Evolutionary conservation across 1,140 invertebrate genomes (phyloP).

Genomic region (Drosophila obscura): DNA sequence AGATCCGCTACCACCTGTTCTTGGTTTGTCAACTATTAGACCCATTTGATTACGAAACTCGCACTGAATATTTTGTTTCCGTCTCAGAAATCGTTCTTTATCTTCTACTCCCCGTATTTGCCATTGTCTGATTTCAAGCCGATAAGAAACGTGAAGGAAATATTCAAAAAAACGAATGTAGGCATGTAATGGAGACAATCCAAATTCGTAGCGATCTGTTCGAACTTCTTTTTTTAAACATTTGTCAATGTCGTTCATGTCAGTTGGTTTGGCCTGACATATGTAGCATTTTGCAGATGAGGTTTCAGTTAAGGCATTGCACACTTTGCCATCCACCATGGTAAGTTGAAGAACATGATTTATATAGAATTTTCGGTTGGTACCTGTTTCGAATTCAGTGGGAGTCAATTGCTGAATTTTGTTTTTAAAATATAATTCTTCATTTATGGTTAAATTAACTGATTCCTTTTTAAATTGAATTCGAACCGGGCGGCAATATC

Average conservation of each 20-base stretch:
- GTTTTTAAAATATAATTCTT: constrained; percentile 23
- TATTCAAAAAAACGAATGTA: constrained; percentile 38
- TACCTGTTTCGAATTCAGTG: constrained; percentile 6
- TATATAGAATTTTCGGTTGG: constrained; percentile 1
- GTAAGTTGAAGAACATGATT: constrained; percentile 18
- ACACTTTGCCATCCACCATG: constrained; percentile 17
- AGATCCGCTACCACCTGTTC: constrained; percentile 3
- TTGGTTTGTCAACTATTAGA: neutral
- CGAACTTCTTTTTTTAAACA: too few relatives aligned
- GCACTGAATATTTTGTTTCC: constrained; percentile 22
- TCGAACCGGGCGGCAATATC: constrained; percentile 15
- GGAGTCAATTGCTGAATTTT: constrained; percentile 23
- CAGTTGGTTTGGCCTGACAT: too few relatives aligned
- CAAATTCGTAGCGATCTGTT: too few relatives aligned
- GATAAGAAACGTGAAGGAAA: constrained; percentile 32
- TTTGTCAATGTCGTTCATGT: too few relatives aligned
- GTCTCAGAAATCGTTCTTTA: constrained; percentile 12
- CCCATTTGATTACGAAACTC: constrained; percentile 7
- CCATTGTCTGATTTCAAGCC: constrained; percentile 22
- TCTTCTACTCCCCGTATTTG: constrained; percentile 10
- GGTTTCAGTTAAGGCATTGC: constrained; percentile 19
- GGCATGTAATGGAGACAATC: constrained; percentile 28
- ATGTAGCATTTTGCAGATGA: constrained; percentile 24
- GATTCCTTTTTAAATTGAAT: too few relatives aligned
- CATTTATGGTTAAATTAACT: constrained; percentile 19